Conservation (phyloP, 2,113 vertebrate genomes). For the Gavialis gangeticus region DNA sequence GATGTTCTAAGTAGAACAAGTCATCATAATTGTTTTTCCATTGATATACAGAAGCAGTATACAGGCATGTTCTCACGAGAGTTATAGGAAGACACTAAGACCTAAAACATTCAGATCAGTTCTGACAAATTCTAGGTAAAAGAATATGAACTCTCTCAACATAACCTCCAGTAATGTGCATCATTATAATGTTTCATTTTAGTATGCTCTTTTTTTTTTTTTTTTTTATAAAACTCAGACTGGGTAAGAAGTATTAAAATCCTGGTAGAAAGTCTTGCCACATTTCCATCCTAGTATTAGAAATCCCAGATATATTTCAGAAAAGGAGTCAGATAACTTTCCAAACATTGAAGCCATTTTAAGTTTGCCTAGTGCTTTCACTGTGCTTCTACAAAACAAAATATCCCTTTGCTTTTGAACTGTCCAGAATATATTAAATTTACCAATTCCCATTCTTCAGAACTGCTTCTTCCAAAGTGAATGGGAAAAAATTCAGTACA, state of each 20-base stretch:
- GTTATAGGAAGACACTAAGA: neutral
- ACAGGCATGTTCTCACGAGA: neutral
- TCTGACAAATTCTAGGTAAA: neutral
- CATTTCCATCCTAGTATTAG: neutral
- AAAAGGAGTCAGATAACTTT: neutral
- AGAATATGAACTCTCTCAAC: neutral
- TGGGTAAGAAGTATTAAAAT: neutral
- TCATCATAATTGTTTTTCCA: neutral
- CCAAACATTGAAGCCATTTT: neutral
- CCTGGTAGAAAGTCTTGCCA: neutral
- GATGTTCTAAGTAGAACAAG: fast-evolving
- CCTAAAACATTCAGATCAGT: neutral
- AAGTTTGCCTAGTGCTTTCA: neutral
- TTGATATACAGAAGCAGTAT: neutral
- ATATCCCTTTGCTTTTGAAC: neutral
- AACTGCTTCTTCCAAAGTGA: neutral
- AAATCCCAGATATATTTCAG: neutral
- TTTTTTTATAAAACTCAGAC: neutral
- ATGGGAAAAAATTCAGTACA: too few relatives aligned
- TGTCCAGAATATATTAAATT: neutral
- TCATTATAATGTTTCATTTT: neutral
- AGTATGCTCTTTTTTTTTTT: neutral
- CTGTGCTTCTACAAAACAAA: neutral
- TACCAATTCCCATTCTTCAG: neutral
- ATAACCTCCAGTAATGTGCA: neutral